Base-by-base conservation (phyloP, 2,888 invertebrate species). In the Rapana venosa region DNA sequence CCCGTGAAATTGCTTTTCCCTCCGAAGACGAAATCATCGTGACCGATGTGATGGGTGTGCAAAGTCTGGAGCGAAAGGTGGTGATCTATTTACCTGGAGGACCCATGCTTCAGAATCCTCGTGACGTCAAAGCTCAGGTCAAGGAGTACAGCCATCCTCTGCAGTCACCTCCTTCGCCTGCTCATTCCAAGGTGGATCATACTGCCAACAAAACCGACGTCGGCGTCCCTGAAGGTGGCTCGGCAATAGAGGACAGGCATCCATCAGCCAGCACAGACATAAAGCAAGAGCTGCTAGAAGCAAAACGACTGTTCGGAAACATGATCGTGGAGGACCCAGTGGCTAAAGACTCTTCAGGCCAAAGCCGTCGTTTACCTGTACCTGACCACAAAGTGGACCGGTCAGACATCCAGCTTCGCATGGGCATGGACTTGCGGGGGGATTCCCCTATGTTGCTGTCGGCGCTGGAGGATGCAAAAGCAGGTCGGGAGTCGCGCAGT, bases 381-480 rank as follows among this genome's bases (percentile, higher is more conserved):
- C 15, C 30, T 15, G 32, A 79, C 32, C 15, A 79, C 77, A 79
- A 17, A 13, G 13, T 15, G 1, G 17, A 32, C 77, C 77, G 20
- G 32, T 17, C 77, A 11, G 26, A 36, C 47, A 13, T 22, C 26
- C 5, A 20, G 36, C 47, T 20, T 74, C 87, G 87, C 2, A 74
- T 87, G 87, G 88, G 88, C 35, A 88, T 88, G 88, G 88, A 88
- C 81, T 26, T 88, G n/a, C 30, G 88, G 26, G 88, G 88, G 13
- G 88, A 88, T 36, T 81, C 88, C 17, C 83, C 88, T 15, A 1
- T 56, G 13, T 66, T 88, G 56, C 81, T 36, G 58, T 22, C 83
- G 13, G 79, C 61, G 22, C 86, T 86, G 61, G 13, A 66, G 17
- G 86, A 86, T 8, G 35, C 61, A 22, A 61, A 22, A 1, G 58